phyloP scores from a whole-genome alignment of 2,888 invertebrate genomes.

The Sycophila texana region DNA sequence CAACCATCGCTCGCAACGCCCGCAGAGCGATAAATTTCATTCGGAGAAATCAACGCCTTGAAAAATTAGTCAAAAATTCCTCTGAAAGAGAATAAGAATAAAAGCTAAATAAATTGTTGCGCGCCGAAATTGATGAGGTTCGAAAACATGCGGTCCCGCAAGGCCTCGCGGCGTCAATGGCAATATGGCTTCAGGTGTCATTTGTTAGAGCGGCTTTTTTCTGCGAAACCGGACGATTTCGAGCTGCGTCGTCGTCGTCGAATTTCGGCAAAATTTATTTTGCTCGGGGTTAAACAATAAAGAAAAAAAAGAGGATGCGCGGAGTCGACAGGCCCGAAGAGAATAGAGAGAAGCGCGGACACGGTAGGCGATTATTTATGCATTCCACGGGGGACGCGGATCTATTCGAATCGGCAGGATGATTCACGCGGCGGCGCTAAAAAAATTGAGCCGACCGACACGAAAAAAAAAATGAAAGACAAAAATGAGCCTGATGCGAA shows the following conservation, averaged over 20 bases:
- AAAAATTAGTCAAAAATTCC: slow-evolving; percentile 45
- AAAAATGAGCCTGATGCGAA: neutral
- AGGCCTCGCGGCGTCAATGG: slow-evolving; percentile 28
- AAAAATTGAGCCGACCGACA: neutral
- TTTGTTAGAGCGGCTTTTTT: slow-evolving; percentile 49
- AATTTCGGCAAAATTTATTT: slow-evolving; percentile 49
- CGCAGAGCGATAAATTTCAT: slow-evolving; percentile 28
- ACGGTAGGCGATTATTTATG: slow-evolving; percentile 55
- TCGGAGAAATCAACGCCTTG: slow-evolving; percentile 54
- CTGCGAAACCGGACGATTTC: slow-evolving; percentile 35
- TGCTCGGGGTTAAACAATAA: neutral
- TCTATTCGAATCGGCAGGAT: slow-evolving; percentile 39
- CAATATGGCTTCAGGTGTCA: slow-evolving; percentile 46
- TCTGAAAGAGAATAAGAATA: neutral
- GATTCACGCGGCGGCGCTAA: slow-evolving; percentile 43
- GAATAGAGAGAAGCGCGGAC: slow-evolving; percentile 45
- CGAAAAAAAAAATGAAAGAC: neutral
- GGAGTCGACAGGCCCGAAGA: slow-evolving; percentile 12
- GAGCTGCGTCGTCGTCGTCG: slow-evolving; percentile 11
- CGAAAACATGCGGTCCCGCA: neutral
- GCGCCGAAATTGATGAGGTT: too few species aligned
- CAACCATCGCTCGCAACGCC: neutral
- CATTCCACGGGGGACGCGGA: slow-evolving; percentile 49
- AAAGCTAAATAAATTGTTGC: too few species aligned
- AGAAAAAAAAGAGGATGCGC: neutral